phyloP scores from a whole-genome alignment of 2,797 vertebrate genomes.

The Psittacula derbiana region DNA sequence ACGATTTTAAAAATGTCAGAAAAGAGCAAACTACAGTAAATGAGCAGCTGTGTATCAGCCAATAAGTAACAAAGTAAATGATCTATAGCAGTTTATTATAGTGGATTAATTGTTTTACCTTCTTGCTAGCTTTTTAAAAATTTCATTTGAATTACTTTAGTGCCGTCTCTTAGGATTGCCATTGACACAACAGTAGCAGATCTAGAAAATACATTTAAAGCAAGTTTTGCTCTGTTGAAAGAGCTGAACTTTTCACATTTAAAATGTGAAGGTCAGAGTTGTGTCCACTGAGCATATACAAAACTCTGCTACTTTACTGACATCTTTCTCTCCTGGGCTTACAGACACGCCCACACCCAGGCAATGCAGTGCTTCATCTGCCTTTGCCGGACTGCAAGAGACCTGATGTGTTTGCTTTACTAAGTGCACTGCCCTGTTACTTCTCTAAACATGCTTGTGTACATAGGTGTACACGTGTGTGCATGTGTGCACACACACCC shows the following conservation, averaged over 20 bases:
- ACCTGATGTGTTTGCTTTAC: not conserved
- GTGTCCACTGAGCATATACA: no score
- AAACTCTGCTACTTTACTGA: not conserved
- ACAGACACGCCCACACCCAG: accelerated
- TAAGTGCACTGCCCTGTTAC: not conserved
- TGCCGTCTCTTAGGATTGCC: not conserved
- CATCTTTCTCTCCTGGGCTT: not conserved
- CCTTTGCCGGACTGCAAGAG: not conserved
- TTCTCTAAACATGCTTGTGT: not conserved
- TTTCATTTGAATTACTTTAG: not conserved
- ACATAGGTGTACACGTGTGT: accelerated
- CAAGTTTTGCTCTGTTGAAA: not conserved
- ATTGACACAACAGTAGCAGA: not conserved
- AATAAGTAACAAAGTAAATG: not conserved
- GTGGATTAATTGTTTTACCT: not conserved
- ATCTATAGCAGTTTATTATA: not conserved
- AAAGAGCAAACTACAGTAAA: not conserved
- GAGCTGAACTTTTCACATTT: not conserved
- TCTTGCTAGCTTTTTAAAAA: not conserved
- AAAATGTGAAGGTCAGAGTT: not conserved
- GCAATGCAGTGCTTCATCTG: accelerated
- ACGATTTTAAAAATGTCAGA: not conserved
- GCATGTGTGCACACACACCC: not conserved
- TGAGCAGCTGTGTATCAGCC: not conserved
- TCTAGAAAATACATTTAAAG: not conserved